Conservation (phyloP, 2,888 invertebrate species). For the Liopterus haemorrhoidalis region DNA sequence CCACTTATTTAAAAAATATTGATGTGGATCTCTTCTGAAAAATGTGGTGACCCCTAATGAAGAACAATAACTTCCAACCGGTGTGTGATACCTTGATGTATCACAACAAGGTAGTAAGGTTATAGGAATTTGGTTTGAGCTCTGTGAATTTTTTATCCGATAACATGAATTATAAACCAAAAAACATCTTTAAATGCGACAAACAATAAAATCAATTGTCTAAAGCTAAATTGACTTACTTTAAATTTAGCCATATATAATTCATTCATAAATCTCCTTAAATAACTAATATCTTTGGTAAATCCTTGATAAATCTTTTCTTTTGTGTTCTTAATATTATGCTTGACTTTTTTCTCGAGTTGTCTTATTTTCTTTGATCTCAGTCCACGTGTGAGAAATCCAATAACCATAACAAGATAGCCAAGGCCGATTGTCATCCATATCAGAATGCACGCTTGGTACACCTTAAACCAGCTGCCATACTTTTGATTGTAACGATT, state of each 20-base stretch:
- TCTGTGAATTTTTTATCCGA: constrained; percentile 1
- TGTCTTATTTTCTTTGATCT: constrained; percentile 66
- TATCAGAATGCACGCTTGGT: constrained; percentile 73
- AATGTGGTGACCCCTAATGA: not conserved
- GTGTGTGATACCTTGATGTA: too few species aligned
- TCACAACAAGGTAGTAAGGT: too few species aligned
- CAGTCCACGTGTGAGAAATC: constrained; percentile 74
- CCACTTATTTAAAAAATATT: too few species aligned
- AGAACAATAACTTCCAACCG: not conserved
- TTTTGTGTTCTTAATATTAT: constrained; percentile 72
- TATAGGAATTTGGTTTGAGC: too few species aligned
- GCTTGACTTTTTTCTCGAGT: constrained; percentile 70
- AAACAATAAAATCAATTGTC: too few species aligned
- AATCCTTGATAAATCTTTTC: constrained; percentile 70
- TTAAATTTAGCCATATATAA: constrained; percentile 76
- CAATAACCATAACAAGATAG: constrained; percentile 83
- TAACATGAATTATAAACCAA: not conserved
- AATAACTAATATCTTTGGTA: constrained; percentile 65
- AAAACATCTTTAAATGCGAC: not conserved
- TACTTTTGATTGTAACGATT: constrained; percentile 50
- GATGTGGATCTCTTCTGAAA: too few species aligned
- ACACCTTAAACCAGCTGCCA: constrained; percentile 59
- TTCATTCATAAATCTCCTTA: constrained; percentile 72
- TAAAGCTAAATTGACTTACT: constrained; percentile 53
- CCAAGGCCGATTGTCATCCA: constrained; percentile 92